phyloP scores from a whole-genome alignment of 2,113 vertebrate species.

The Muscicapa adusta region DNA sequence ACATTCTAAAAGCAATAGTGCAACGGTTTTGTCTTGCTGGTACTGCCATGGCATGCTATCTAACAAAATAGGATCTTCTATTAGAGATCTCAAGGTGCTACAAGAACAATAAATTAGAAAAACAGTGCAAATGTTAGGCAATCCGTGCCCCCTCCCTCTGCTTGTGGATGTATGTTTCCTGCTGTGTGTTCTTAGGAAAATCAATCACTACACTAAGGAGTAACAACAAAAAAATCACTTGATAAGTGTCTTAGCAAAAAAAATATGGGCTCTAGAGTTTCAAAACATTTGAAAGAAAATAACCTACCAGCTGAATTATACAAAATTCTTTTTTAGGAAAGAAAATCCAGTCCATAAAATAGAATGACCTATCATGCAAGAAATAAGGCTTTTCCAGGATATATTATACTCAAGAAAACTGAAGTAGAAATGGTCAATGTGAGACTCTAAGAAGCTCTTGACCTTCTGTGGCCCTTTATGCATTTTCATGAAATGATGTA shows the following conservation, averaged over 20 bases:
- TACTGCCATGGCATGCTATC: neutral
- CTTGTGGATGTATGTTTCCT: neutral
- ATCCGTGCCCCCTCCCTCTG: neutral
- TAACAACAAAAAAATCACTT: neutral
- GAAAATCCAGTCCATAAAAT: neutral
- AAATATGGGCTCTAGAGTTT: neutral
- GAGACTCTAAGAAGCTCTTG: conserved; percentile 55
- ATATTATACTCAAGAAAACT: conserved; percentile 19
- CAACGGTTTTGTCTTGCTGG: neutral
- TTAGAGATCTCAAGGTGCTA: neutral
- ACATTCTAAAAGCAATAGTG: neutral
- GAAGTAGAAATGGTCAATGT: conserved; percentile 1
- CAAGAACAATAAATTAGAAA: neutral
- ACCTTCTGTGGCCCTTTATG: conserved; percentile 37
- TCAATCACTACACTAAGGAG: neutral
- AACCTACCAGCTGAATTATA: neutral
- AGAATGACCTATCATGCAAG: neutral
- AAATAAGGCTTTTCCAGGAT: neutral
- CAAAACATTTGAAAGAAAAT: neutral
- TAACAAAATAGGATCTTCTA: neutral
- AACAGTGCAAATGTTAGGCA: neutral
- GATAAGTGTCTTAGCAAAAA: neutral
- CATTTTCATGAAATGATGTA: conserved; percentile 57
- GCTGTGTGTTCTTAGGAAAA: neutral
- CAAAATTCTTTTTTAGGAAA: neutral